Evolutionary conservation across 2,797 vertebrate genomes (phyloP), one percentile per base, ranked within the genome.

Genomic region (Lepilemur ruficaudatus): DNA sequence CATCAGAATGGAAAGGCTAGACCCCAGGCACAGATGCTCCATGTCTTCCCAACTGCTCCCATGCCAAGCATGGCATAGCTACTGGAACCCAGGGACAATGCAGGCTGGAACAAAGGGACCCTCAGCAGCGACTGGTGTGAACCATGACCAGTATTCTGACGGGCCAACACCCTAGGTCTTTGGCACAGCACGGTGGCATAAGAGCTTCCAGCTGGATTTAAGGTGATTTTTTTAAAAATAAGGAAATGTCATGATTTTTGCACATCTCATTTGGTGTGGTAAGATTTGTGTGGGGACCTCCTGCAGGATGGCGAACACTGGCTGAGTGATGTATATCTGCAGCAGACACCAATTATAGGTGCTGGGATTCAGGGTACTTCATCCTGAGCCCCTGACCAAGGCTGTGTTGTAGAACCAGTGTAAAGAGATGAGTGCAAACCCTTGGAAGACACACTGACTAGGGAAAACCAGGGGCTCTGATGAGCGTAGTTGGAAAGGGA

Each of bases 361-460:
- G 43, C 18, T 73, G 22, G 15, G 35, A 50, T 46, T 83, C 35
- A 63, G 1, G 23, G 57, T 59, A 50, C 63, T 70, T 72, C 67
- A 59, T n/a, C 50, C 63, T 2, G 23, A 89, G 48, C 32, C 48
- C 5, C 1, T 6, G 20, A 46, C 22, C 5, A 0, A 30, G n/a
- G 30, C 28, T 32, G 48, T 17, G 17, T 0, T 17, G 32, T 9
- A 30, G 43, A 75, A 38, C 0, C 2, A 2, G 5, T 50, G 4
- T n/a, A n/a, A 55, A 32, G 30, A 50, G 48, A n/a, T 3, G 15
- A 75, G 46, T 13, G 46, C 46, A 48, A 89, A 59, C 32, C 9
- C 59, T 41, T 5, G 13, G 35, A 43, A 92, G 38, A 76, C 22
- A 41, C 5, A 25, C 32, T 46, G 30, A 43, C 57, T 8, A 57